Evolutionary conservation across 2,113 vertebrate species (phyloP).

Genomic region (Ariopsis seemanni): DNA sequence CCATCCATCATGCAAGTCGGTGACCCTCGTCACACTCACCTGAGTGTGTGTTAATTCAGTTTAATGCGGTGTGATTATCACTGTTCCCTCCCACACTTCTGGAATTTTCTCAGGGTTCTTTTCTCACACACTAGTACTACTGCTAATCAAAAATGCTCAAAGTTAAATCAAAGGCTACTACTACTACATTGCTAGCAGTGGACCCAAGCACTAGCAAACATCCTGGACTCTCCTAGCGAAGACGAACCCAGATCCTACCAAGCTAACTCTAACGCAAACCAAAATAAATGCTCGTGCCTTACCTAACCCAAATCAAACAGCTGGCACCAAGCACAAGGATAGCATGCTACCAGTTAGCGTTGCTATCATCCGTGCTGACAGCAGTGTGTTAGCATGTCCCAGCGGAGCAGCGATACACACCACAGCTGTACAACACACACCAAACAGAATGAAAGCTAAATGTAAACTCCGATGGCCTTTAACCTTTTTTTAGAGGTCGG

Average conservation of each 20-base stretch:
- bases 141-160: too few species aligned
- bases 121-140: not conserved
- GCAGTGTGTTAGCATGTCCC: slow-evolving; percentile 8
- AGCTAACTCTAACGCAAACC: not conserved
- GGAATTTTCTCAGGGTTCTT: slow-evolving; percentile 23
- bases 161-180: not conserved
- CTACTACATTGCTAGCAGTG: not conserved
- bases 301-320: not conserved
- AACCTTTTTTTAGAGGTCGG: slow-evolving; percentile 6
- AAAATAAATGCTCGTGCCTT: not conserved
- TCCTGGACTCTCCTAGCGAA: not conserved
- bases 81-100: slow-evolving; percentile 11
- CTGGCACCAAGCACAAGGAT: not conserved
- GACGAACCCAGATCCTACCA: not conserved
- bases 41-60: slow-evolving; percentile 51
- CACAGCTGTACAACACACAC: slow-evolving; percentile 22
- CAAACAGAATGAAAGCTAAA: slow-evolving; percentile 26
- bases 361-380: slow-evolving; percentile 8
- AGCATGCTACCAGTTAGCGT: not conserved
- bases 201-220: not conserved
- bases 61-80: slow-evolving; percentile 42
- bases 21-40: slow-evolving; percentile 51
- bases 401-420: slow-evolving; percentile 9
- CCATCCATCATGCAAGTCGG: slow-evolving; percentile 52
- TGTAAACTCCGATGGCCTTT: slow-evolving; percentile 8